A percentile compares a stretch with the other conserved stretches of the same genome.
phyloP scores from a whole-genome alignment of 2,888 invertebrate species.

The Meganola albula region DNA sequence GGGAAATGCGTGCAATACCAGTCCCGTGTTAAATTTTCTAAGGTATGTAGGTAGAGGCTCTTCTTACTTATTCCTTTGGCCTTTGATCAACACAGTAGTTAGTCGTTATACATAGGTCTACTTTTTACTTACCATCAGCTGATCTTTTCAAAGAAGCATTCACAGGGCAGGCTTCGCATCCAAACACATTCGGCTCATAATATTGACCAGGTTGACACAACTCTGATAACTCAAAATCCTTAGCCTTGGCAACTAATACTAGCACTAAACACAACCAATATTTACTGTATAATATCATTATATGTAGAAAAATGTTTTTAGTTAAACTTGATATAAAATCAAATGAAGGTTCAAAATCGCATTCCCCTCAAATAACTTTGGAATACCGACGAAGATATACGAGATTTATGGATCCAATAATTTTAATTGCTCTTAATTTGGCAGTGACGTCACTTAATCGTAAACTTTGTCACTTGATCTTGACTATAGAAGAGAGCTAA shows the following conservation, averaged over 20 bases:
- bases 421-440: conserved; percentile 12
- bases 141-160: conserved; percentile 53
- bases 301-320: too few species aligned
- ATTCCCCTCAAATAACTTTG: background rate
- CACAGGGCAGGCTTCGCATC: conserved; percentile 48
- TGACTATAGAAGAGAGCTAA: too few species aligned
- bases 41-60: background rate
- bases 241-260: conserved; percentile 9
- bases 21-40: background rate
- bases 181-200: conserved; percentile 48
- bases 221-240: conserved; percentile 35
- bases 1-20: too few species aligned
- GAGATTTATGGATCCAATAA: conserved; percentile 13
- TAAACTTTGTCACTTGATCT: conserved; percentile 19
- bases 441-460: conserved; percentile 8
- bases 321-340: too few species aligned
- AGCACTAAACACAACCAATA: background rate
- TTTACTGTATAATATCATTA: too few species aligned
- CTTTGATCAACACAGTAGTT: too few species aligned
- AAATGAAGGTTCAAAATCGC: too few species aligned
- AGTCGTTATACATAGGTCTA: conserved; percentile 4
- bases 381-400: background rate
- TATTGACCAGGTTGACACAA: conserved; percentile 46
- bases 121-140: conserved; percentile 47
- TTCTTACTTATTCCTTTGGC: background rate